Conservation (phyloP, 2,113 vertebrate genomes). For the Zosterops pallidus region DNA sequence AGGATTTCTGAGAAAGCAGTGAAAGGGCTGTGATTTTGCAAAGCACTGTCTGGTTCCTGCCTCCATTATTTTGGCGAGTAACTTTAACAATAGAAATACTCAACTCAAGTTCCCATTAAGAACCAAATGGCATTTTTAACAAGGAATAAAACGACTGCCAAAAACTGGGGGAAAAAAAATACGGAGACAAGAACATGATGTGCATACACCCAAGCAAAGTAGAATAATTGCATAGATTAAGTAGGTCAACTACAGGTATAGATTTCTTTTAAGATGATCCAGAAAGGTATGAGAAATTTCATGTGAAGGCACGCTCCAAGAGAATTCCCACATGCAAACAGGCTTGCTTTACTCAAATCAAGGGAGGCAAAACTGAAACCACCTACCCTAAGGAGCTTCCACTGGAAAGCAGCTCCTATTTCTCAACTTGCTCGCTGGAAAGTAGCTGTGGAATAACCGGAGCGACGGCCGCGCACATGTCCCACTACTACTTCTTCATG, state of each 20-base stretch:
- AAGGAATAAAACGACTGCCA: not conserved
- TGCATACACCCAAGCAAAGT: not conserved
- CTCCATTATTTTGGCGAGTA: not conserved
- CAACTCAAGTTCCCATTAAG: not conserved
- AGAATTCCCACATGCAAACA: conserved; percentile 8
- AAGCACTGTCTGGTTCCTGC: not conserved
- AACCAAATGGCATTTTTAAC: not conserved
- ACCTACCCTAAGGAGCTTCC: conserved; percentile 53
- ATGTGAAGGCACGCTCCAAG: conserved; percentile 19
- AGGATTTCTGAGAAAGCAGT: not conserved
- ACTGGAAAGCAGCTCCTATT: conserved; percentile 8
- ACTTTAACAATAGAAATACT: not conserved
- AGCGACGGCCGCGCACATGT: not conserved
- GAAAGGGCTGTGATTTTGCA: not conserved
- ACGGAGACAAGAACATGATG: not conserved
- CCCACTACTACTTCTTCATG: not conserved
- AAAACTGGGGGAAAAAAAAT: not conserved
- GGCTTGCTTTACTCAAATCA: not conserved
- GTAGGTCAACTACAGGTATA: conserved; percentile 1
- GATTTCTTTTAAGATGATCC: conserved; percentile 47
- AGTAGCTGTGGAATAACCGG: conserved; percentile 34
- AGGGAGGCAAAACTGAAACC: conserved; percentile 38
- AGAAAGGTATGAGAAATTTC: not conserved
- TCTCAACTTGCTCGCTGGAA: conserved; percentile 19
- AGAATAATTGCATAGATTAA: conserved; percentile 16